These are phyloP conservation scores for Montipora capricornis DNA, from an alignment of 64 coral and sea anemone genomes.

Conservation along the genomic window DNA sequence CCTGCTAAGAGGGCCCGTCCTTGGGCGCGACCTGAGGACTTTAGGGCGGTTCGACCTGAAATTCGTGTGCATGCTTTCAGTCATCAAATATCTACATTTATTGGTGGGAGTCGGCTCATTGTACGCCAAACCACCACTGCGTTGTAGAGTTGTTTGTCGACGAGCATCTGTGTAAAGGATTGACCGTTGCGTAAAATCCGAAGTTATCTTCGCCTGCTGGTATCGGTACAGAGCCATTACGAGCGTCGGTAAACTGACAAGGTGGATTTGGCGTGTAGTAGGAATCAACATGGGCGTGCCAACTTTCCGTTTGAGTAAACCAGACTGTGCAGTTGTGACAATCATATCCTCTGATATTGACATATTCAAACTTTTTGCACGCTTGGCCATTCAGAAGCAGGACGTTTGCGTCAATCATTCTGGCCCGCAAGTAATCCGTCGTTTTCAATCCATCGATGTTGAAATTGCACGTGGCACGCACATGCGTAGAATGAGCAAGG, in stretches of 20 bases:
- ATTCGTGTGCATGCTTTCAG: no score
- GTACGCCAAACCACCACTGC: slow-evolving; percentile 83
- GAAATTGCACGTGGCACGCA: slow-evolving; percentile 81
- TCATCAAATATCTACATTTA: no score
- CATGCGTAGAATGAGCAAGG: slow-evolving; percentile 39
- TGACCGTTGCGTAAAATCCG: slow-evolving; percentile 40
- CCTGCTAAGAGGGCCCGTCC: no score
- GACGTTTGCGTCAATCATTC: slow-evolving; percentile 33
- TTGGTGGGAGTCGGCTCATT: neutral
- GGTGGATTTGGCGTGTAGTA: neutral
- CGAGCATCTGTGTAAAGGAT: slow-evolving; percentile 61
- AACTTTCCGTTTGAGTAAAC: neutral
- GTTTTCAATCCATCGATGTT: slow-evolving; percentile 46
- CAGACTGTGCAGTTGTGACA: slow-evolving; percentile 46
- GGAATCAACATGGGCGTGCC: slow-evolving; percentile 56
- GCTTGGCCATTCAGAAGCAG: neutral
- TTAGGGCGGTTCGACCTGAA: no score
- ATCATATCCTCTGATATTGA: slow-evolving; percentile 47
- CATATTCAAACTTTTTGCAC: slow-evolving; percentile 46
- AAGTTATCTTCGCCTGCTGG: slow-evolving; percentile 49
- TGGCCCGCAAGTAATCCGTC: slow-evolving; percentile 69
- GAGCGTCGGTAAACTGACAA: slow-evolving; percentile 29
- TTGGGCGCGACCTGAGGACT: no score
- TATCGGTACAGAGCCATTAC: neutral
- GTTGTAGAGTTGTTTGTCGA: slow-evolving; percentile 48